A percentile compares a stretch with the other conserved stretches of the same genome.
These are phyloP conservation scores for Huso huso DNA, from an alignment of 2,797 vertebrate genomes.

Conservation along the genomic window DNA sequence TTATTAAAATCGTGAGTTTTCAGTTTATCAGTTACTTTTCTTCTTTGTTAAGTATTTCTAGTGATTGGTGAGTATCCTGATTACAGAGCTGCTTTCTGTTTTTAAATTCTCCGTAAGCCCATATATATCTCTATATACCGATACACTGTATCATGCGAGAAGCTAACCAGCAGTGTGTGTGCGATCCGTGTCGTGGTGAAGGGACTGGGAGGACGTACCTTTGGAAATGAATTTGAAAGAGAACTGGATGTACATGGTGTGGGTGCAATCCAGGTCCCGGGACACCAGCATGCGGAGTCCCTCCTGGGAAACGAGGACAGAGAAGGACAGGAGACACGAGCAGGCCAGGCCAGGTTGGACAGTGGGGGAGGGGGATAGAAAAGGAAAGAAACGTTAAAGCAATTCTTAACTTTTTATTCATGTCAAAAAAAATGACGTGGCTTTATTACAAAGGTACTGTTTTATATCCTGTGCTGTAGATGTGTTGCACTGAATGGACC, in stretches of 20 bases:
- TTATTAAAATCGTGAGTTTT: no score
- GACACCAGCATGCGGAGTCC: conserved; percentile 90
- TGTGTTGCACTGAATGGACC: no score
- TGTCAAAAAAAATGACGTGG: no score
- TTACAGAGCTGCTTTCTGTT: no score
- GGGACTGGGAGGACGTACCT: conserved; percentile 54
- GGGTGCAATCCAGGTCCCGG: conserved; percentile 84
- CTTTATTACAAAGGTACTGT: no score
- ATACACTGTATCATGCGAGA: background rate
- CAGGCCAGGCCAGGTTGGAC: background rate
- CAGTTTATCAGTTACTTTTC: no score
- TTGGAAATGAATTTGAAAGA: conserved; percentile 94
- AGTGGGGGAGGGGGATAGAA: background rate
- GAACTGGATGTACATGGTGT: conserved; percentile 90
- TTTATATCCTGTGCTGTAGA: no score
- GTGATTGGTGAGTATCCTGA: no score
- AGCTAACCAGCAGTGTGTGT: background rate
- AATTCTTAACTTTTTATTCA: background rate
- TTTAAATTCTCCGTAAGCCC: no score
- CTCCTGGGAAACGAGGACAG: conserved; percentile 58
- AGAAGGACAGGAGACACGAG: background rate
- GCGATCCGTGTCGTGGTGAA: no score
- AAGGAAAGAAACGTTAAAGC: background rate
- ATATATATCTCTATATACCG: no score
- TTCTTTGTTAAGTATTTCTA: no score